phyloP scores from a whole-genome alignment of 2,113 vertebrate genomes.

The Xenopus laevis region DNA sequence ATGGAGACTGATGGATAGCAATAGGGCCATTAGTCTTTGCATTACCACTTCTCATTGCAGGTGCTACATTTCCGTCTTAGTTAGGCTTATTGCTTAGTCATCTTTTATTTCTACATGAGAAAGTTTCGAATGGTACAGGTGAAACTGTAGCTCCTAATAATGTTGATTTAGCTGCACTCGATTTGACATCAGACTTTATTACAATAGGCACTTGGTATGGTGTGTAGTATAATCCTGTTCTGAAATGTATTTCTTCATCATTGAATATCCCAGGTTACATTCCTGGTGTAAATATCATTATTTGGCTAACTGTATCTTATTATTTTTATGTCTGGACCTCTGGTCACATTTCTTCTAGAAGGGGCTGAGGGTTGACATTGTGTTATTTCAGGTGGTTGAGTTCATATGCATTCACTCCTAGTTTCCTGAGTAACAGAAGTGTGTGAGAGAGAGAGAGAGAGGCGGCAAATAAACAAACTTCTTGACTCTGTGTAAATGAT shows the following conservation, averaged over 20 bases:
- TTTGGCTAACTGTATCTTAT: slow-evolving; percentile 22
- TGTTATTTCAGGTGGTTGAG: slow-evolving; percentile 53
- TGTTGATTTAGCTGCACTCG: too few species aligned
- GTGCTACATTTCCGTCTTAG: too few species aligned
- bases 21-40: too few species aligned
- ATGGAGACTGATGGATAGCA: too few species aligned
- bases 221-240: background rate
- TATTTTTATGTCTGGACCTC: slow-evolving; percentile 38
- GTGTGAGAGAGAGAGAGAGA: slow-evolving; percentile 19
- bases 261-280: slow-evolving; percentile 7
- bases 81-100: too few species aligned
- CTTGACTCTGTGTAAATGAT: background rate
- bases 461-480: background rate
- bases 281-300: slow-evolving; percentile 19
- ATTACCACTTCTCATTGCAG: too few species aligned
- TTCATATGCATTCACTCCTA: slow-evolving; percentile 4
- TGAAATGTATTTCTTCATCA: background rate
- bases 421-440: slow-evolving; percentile 22
- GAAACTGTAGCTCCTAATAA: too few species aligned
- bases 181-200: too few species aligned
- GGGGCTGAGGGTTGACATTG: slow-evolving; percentile 43
- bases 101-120: too few species aligned
- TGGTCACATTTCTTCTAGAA: slow-evolving; percentile 48
- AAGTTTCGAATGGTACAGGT: too few species aligned
- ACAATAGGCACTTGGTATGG: too few species aligned